Percentiles rank a stretch among this genome's conserved stretches.
These are phyloP conservation scores for Cyclophora punctaria DNA, from an alignment of 2,888 invertebrate genomes.

Conservation along the genomic window DNA sequence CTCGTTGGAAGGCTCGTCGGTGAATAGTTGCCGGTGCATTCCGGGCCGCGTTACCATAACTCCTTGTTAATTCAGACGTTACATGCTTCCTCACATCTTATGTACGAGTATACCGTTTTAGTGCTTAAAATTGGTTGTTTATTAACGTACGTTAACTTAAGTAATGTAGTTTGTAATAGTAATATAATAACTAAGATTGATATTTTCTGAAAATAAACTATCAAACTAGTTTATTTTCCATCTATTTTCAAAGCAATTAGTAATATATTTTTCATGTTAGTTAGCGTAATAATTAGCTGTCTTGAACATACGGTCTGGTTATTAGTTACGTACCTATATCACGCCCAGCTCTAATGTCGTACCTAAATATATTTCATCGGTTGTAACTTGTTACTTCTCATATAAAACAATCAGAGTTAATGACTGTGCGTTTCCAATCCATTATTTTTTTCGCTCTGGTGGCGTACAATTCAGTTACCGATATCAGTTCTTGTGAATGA, in stretches of 20 bases:
- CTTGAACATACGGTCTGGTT: too few species aligned
- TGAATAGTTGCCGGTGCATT: slow-evolving; percentile 19
- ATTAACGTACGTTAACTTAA: too few species aligned
- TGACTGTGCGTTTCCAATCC: slow-evolving; percentile 22
- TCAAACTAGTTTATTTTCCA: too few species aligned
- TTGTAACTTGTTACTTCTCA: slow-evolving; percentile 5
- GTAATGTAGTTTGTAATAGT: too few species aligned
- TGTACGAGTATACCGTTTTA: too few species aligned
- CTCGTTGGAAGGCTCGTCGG: slow-evolving; percentile 14
- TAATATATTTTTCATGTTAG: too few species aligned
- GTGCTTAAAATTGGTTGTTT: too few species aligned
- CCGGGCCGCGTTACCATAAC: slow-evolving; percentile 12
- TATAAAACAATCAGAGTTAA: slow-evolving; percentile 20
- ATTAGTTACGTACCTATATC: too few species aligned
- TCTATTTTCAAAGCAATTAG: too few species aligned
- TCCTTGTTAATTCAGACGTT: slow-evolving; percentile 17
- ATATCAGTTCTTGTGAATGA: slow-evolving; percentile 57
- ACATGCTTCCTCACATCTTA: slow-evolving; percentile 8
- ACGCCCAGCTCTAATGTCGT: neutral
- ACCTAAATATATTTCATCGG: slow-evolving; percentile 7
- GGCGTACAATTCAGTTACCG: slow-evolving; percentile 36
- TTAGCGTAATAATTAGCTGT: too few species aligned
- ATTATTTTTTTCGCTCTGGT: slow-evolving; percentile 26
- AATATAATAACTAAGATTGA: too few species aligned
- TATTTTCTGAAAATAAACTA: too few species aligned